phyloP scores from a whole-genome alignment of 2,797 vertebrate genomes.

The Gobionotothen gibberifrons region DNA sequence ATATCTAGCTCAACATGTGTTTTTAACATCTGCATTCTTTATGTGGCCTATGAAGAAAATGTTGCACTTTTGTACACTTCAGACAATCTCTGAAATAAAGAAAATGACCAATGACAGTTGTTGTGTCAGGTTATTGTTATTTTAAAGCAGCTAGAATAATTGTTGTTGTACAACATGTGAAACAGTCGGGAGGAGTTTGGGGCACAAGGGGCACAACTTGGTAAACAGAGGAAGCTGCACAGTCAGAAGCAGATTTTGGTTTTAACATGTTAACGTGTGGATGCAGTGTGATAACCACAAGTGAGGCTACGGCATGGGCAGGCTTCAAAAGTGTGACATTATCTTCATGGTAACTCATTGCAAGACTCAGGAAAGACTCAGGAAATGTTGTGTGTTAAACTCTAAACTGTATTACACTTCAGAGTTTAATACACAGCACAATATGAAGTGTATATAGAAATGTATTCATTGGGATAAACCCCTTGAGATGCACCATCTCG shows the following conservation, averaged over 20 bases:
- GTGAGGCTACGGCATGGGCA: background rate
- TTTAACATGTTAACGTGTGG: background rate
- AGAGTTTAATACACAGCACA: background rate
- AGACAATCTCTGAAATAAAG: slow-evolving; percentile 69
- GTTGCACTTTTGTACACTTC: slow-evolving; percentile 74
- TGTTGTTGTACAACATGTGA: background rate
- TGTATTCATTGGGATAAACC: too few species aligned
- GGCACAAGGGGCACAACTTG: too few species aligned
- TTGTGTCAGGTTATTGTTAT: background rate
- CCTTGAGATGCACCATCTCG: too few species aligned
- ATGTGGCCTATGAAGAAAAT: slow-evolving; percentile 61
- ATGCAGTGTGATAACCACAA: background rate
- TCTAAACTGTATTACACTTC: background rate
- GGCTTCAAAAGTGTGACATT: background rate
- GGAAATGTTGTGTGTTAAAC: background rate
- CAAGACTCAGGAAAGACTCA: background rate
- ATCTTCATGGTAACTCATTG: slow-evolving; percentile 1
- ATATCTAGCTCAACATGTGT: slow-evolving; percentile 51
- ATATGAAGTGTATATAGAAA: too few species aligned
- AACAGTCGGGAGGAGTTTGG: background rate
- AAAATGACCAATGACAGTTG: slow-evolving; percentile 27
- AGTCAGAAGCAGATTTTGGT: background rate
- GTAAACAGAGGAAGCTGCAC: slow-evolving; percentile 16
- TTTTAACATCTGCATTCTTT: slow-evolving; percentile 61
- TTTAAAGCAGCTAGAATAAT: slow-evolving; percentile 7